phyloP scores from a whole-genome alignment of 2,113 vertebrate genomes.

The Pitta sordida region DNA sequence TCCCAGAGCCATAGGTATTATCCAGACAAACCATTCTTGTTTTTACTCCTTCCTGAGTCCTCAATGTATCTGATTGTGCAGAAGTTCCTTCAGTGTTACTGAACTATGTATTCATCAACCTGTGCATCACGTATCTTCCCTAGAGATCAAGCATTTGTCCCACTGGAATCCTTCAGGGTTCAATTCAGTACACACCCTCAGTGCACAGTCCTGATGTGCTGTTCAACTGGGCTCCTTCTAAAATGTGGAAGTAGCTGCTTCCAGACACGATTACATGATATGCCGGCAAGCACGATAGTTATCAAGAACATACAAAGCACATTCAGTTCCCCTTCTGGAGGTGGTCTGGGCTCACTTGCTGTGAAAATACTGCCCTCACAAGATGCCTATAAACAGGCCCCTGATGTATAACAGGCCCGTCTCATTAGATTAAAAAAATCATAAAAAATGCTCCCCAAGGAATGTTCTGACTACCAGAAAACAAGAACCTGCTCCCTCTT shows the following conservation, averaged over 20 bases:
- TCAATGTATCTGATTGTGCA: background rate
- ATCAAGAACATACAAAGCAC: background rate
- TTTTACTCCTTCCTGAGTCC: background rate
- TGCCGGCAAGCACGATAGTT: background rate
- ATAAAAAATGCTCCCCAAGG: background rate
- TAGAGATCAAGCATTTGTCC: background rate
- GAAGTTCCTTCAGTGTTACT: background rate
- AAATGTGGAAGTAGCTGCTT: background rate
- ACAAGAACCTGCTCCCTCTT: background rate
- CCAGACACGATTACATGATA: fast-evolving
- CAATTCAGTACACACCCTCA: background rate
- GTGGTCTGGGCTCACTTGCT: background rate
- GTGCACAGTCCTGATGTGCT: background rate
- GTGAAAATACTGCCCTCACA: background rate
- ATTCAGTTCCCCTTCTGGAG: background rate
- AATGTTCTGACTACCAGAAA: background rate
- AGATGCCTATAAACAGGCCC: background rate
- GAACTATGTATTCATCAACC: background rate
- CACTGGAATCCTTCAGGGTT: background rate
- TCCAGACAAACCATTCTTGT: background rate
- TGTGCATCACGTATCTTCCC: background rate
- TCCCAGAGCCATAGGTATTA: background rate
- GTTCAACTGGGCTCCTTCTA: background rate
- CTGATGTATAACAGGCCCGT: background rate
- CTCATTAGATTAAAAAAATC: background rate